Evolutionary conservation across 2,797 vertebrate genomes (phyloP).

Genomic region (Phrynocephalus vlangalii): DNA sequence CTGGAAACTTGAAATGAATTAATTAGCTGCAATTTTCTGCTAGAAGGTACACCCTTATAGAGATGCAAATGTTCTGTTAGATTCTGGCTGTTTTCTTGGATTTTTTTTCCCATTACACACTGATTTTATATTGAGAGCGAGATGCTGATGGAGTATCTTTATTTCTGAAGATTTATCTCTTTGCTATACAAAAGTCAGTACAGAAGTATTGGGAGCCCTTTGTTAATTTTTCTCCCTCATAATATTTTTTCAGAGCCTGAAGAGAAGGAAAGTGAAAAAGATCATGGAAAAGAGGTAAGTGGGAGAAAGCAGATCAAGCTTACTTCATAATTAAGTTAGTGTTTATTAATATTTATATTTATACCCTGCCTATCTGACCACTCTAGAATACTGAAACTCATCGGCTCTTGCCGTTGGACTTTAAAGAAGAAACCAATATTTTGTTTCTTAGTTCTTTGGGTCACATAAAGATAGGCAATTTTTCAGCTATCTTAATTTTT

Average conservation of each 20-base stretch:
- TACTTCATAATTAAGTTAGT: too few relatives aligned
- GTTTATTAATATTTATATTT: too few relatives aligned
- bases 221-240: slow-evolving; percentile 51
- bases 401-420: not conserved
- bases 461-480: not conserved
- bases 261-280: slow-evolving; percentile 74
- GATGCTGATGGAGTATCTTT: not conserved
- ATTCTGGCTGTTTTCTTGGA: not conserved
- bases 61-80: too few relatives aligned
- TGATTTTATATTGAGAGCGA: not conserved
- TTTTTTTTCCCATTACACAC: not conserved
- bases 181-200: slow-evolving; percentile 25
- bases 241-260: slow-evolving; percentile 78
- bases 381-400: not conserved
- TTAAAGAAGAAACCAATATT: not conserved
- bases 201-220: slow-evolving; percentile 43
- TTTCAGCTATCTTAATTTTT: not conserved
- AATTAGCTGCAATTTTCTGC: too few relatives aligned
- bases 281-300: slow-evolving; percentile 78
- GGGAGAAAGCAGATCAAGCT: slow-evolving; percentile 63
- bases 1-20: too few relatives aligned
- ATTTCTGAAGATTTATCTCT: not conserved
- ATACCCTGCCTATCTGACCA: too few relatives aligned
- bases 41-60: too few relatives aligned
- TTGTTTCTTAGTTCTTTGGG: not conserved